Evolutionary conservation across 2,113 vertebrate species (phyloP).

Genomic region (Syngnathus scovelli): DNA sequence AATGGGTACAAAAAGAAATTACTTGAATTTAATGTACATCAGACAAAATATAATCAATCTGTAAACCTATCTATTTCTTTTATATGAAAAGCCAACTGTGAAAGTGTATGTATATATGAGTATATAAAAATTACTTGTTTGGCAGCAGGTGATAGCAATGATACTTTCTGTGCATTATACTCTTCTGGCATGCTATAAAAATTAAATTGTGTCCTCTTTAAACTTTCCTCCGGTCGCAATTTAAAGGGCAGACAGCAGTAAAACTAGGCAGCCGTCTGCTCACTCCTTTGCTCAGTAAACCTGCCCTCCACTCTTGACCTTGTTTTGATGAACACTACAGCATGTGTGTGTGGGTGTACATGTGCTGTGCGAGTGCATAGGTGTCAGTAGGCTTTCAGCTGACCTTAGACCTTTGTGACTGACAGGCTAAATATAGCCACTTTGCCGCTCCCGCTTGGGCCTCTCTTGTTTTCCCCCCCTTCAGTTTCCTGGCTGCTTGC

Average conservation of each 20-base stretch:
- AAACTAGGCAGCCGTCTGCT: slow-evolving; percentile 58
- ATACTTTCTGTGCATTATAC: slow-evolving; percentile 17
- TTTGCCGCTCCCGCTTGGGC: slow-evolving; percentile 32
- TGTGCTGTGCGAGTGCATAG: slow-evolving; percentile 31
- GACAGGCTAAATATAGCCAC: slow-evolving; percentile 59
- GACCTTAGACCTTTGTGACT: slow-evolving; percentile 55
- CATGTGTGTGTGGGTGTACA: slow-evolving; percentile 23
- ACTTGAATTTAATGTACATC: no score
- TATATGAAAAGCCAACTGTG: no score
- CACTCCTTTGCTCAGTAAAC: slow-evolving; percentile 50
- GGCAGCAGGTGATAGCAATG: neutral
- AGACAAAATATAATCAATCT: no score
- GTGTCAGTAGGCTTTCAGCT: slow-evolving; percentile 49
- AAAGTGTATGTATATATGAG: neutral
- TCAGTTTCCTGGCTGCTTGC: slow-evolving; percentile 65
- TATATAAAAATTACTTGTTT: slow-evolving; percentile 8
- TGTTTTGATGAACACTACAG: slow-evolving; percentile 59
- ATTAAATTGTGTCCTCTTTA: slow-evolving; percentile 57
- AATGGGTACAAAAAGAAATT: neutral
- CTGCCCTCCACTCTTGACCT: slow-evolving; percentile 64
- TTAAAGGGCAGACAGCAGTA: slow-evolving; percentile 58
- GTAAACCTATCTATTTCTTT: no score
- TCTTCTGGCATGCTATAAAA: slow-evolving; percentile 49
- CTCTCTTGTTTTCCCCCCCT: slow-evolving; percentile 40
- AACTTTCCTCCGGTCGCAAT: slow-evolving; percentile 56